Evolutionary conservation across 2,797 vertebrate genomes (phyloP), one percentile per base, ranked within the genome.

Genomic region (Moxostoma hubbsi): DNA sequence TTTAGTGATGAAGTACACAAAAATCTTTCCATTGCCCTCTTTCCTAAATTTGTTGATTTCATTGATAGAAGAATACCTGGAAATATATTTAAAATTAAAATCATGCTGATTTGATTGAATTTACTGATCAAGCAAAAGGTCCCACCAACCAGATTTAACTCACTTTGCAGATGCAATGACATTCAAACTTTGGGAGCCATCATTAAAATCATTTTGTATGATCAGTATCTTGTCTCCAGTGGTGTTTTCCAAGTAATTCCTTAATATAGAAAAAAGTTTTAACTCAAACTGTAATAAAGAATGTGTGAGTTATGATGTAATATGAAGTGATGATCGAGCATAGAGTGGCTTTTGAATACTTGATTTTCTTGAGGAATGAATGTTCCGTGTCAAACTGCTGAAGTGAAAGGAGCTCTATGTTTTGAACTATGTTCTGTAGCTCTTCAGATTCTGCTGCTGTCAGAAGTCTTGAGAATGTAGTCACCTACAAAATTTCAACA

Each of bases 331-430:
- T 18, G 18, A 18, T 18, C 1, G 18, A 18, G 18, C 18, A 18
- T 18, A 45, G 5, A 61, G 6, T 1, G 9, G 7, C 18, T 18
- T 18, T 9, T 68, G 16, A 93, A 91, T 87, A 98, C 98, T 94
- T 93, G 85, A 99, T 95, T 82, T 94, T 92, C 89, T 94, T 97
- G 73, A 98, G 90, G 86, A 98, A 99, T 0, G 98, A 96, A 65
- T 93, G 90, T 75, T 99, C 97, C 0, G 96, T 99, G 89, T 99
- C 97, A 88, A 98, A 99, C 88, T 97, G 96, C 81, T 98, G 96
- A 69, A 99, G 92, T 0, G 94, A 96, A 16, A 98, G 92, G 72
- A 98, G 86, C 18, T 91, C 92, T 50, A 93, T 89, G 49, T 81
- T 90, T 0, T 85, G 75, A 4, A 89, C 84, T 71, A 70, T 66